phyloP scores from a whole-genome alignment of 1,140 invertebrate genomes.

The Chlorops oryzae region DNA sequence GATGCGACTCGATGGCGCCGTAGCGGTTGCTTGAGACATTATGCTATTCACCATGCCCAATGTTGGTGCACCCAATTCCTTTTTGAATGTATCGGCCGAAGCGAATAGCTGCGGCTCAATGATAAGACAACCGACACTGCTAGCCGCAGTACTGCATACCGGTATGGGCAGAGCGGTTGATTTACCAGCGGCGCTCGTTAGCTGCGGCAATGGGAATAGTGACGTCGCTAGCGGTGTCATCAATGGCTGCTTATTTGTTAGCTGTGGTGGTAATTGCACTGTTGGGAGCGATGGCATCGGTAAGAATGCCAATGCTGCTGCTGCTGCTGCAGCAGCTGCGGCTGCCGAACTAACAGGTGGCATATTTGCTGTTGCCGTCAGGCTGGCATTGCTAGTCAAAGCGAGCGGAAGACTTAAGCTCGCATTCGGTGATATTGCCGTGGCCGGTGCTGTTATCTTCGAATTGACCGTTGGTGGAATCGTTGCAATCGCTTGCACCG shows the following conservation, averaged over 20 bases:
- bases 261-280: constrained; percentile 15
- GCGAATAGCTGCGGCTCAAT: constrained; percentile 44
- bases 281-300: constrained; percentile 26
- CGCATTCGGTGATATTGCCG: neutral
- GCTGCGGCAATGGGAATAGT: constrained; percentile 28
- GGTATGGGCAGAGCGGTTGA: constrained; percentile 19
- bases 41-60: constrained; percentile 35
- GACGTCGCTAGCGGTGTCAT: constrained; percentile 19
- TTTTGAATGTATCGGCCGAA: constrained; percentile 41
- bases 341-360: neutral
- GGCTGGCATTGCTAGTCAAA: neutral
- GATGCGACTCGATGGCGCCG: constrained; percentile 12
- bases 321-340: constrained; percentile 15
- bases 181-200: constrained; percentile 22
- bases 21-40: constrained; percentile 19
- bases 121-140: constrained; percentile 39
- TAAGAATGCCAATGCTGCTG: constrained; percentile 28
- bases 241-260: constrained; percentile 18
- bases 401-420: constrained; percentile 3
- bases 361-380: neutral
- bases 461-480: constrained; percentile 2
- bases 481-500: neutral
- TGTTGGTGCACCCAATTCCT: constrained; percentile 25
- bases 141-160: constrained; percentile 15
- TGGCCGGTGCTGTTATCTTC: constrained; percentile 16